A percentile compares a stretch with the other conserved stretches of the same genome.
phyloP scores from a whole-genome alignment of 2,113 vertebrate genomes.

The Sakesphorus luctuosus region DNA sequence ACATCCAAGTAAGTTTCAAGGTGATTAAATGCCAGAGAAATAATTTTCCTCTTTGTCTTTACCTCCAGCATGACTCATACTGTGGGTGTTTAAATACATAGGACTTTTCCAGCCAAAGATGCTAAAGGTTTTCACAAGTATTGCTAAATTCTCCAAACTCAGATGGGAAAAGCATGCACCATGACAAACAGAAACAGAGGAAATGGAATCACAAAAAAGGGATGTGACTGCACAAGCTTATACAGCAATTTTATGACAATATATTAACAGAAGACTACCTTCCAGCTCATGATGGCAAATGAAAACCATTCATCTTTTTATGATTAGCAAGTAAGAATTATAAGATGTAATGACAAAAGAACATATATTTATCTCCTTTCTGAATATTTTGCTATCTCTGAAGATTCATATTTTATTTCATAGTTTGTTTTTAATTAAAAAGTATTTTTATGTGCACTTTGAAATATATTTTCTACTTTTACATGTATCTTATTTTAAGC shows the following conservation, averaged over 20 bases:
- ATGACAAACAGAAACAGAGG: not conserved
- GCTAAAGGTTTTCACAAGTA: not conserved
- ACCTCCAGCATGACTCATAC: not conserved
- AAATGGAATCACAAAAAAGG: not conserved
- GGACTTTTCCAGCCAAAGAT: not conserved
- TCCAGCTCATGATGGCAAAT: not conserved
- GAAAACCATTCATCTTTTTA: not conserved
- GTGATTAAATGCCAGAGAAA: not conserved
- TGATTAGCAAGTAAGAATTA: not conserved
- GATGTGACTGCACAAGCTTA: not conserved
- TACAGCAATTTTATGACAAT: not conserved
- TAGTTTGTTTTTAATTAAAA: not conserved
- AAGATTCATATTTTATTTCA: constrained; percentile 21
- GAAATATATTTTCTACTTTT: not conserved
- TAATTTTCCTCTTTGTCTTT: not conserved
- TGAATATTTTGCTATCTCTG: not conserved
- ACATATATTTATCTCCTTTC: not conserved
- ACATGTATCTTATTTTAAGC: constrained; percentile 3
- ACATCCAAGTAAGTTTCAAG: not conserved
- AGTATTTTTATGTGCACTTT: not conserved
- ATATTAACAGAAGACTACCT: not conserved
- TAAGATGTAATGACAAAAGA: not conserved
- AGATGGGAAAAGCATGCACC: not conserved
- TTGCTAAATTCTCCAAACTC: not conserved
- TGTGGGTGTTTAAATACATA: not conserved